Evolutionary conservation across 1,140 invertebrate genomes (phyloP).

Genomic region (Metaphire vulgaris): DNA sequence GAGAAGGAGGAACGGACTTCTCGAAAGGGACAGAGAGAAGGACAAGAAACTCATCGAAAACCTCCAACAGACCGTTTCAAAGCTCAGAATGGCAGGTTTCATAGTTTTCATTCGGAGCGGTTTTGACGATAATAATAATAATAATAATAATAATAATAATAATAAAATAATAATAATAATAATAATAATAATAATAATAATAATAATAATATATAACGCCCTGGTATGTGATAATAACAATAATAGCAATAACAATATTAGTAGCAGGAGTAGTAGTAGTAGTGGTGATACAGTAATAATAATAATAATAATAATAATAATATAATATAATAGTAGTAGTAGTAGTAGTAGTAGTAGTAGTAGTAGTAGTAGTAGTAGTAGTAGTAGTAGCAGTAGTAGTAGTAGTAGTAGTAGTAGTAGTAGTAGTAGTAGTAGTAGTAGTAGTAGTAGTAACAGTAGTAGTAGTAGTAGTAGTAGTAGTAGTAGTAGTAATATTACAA

Average conservation of each 20-base stretch:
- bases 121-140: no score
- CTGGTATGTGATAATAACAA: neutral
- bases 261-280: neutral
- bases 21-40: conserved; percentile 52
- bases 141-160: neutral
- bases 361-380: conserved; percentile 3
- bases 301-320: neutral
- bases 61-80: conserved; percentile 47
- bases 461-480: neutral
- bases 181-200: neutral
- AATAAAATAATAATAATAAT: neutral
- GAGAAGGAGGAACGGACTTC: conserved; percentile 50
- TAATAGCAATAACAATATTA: neutral
- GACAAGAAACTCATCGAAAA: conserved; percentile 46
- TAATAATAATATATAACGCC: neutral
- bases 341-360: neutral
- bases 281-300: neutral
- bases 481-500: neutral
- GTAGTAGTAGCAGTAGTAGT: conserved; percentile 1
- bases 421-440: conserved; percentile 3
- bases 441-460: neutral
- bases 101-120: no score
- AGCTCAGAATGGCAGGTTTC: conserved; percentile 36
- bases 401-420: conserved; percentile 2
- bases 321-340: neutral